Conservation (phyloP, 2,797 vertebrate genomes). For the Cyprinodon diabolis region DNA sequence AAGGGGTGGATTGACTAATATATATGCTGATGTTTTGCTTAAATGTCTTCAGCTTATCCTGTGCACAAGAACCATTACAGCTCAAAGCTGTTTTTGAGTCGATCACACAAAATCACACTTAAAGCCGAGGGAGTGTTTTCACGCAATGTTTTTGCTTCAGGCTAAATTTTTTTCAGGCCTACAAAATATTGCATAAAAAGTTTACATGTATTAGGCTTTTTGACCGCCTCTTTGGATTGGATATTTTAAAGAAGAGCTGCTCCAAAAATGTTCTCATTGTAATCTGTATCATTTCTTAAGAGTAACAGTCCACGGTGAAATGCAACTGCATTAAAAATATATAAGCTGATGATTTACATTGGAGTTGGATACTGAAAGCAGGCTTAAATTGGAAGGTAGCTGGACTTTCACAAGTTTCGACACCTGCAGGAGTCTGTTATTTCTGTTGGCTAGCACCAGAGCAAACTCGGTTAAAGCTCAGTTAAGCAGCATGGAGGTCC, state of each 20-base stretch:
- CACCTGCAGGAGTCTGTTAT: no score
- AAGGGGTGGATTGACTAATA: slow-evolving; percentile 33
- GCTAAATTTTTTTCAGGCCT: slow-evolving; percentile 17
- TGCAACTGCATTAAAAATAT: not conserved
- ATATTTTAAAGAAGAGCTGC: not conserved
- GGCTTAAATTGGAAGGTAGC: no score
- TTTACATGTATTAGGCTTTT: slow-evolving; percentile 7
- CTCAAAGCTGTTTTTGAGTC: not conserved
- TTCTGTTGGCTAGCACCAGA: no score
- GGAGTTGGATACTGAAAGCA: no score
- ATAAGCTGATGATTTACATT: not conserved
- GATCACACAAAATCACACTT: not conserved
- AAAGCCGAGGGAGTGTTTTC: slow-evolving; percentile 11
- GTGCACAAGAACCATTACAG: slow-evolving; percentile 5
- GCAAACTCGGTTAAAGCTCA: no score
- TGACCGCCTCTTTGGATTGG: slow-evolving; percentile 28
- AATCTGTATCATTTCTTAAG: no score
- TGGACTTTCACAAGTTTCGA: no score
- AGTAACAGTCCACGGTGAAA: not conserved
- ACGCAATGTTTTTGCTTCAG: slow-evolving; percentile 29
- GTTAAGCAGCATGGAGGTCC: no score
- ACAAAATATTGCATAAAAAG: slow-evolving; percentile 16
- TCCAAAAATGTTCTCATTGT: not conserved
- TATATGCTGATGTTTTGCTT: slow-evolving; percentile 57
- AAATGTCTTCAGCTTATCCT: slow-evolving; percentile 7